phyloP scores from a whole-genome alignment of 1,140 invertebrate genomes.

The Heliconius nattereri region DNA sequence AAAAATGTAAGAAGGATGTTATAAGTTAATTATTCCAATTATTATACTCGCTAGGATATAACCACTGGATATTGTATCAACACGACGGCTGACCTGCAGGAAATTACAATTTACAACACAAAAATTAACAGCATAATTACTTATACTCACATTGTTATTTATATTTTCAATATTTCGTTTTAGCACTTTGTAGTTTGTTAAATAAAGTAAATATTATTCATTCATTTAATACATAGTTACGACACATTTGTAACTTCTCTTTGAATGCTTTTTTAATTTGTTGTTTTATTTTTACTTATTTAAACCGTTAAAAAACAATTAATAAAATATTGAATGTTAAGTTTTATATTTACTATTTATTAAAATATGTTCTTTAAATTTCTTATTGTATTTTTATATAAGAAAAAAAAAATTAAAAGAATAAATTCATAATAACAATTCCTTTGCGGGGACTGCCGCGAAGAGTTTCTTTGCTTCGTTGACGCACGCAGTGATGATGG shows the following conservation, averaged over 20 bases:
- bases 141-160: neutral
- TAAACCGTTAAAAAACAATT: too few relatives aligned
- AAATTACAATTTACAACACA: neutral
- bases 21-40: neutral
- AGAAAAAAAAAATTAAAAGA: neutral
- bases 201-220: too few relatives aligned
- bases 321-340: too few relatives aligned
- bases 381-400: too few relatives aligned
- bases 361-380: too few relatives aligned
- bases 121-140: neutral
- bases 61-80: slow-evolving; percentile 9
- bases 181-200: too few relatives aligned
- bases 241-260: too few relatives aligned
- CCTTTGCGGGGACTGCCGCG: slow-evolving; percentile 59
- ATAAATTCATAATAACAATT: slow-evolving; percentile 46
- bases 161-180: neutral
- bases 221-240: too few relatives aligned
- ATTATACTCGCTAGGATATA: neutral
- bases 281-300: too few relatives aligned
- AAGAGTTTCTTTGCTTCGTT: slow-evolving; percentile 74
- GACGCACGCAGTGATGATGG: slow-evolving; percentile 73
- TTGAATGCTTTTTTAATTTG: too few relatives aligned
- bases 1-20: slow-evolving; percentile 3
- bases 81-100: neutral
- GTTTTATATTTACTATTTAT: too few relatives aligned